phyloP scores from a whole-genome alignment of 2,797 vertebrate species.

The Dendrocincla fuliginosa region DNA sequence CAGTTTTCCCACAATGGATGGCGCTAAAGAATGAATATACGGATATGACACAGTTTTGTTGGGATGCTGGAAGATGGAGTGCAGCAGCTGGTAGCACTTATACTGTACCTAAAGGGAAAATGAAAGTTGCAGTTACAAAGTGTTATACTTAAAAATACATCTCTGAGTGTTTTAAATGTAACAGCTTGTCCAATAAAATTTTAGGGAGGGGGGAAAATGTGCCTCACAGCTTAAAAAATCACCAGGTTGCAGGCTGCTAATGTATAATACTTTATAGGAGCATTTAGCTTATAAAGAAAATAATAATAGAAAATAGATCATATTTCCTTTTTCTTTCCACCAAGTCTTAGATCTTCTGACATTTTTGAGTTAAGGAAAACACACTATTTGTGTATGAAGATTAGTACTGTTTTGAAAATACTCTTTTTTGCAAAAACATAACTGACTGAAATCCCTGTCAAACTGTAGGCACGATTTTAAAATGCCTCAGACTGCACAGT shows the following conservation, averaged over 20 bases:
- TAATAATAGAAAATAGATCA: background rate
- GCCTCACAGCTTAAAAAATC: background rate
- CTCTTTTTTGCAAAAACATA: background rate
- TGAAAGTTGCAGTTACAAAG: slow-evolving; percentile 15
- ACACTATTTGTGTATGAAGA: background rate
- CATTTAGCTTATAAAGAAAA: background rate
- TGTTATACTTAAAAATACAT: background rate
- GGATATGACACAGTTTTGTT: slow-evolving; percentile 78
- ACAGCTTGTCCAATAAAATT: background rate
- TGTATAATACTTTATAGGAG: background rate
- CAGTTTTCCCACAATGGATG: slow-evolving; percentile 81
- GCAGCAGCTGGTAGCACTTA: slow-evolving; percentile 86
- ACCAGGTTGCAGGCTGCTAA: background rate
- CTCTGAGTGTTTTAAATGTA: background rate
- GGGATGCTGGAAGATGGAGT: slow-evolving; percentile 87
- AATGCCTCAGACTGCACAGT: background rate
- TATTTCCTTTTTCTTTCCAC: background rate
- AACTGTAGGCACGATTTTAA: background rate
- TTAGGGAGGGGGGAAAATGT: background rate
- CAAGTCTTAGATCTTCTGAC: background rate
- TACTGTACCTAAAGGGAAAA: slow-evolving; percentile 80
- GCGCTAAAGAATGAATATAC: slow-evolving; percentile 85
- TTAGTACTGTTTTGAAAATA: background rate
- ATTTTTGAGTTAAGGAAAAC: background rate
- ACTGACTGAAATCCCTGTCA: background rate